A percentile compares a stretch with the other conserved stretches of the same genome.
Evolutionary conservation across 2,888 invertebrate species (phyloP).

Genomic region (Cylindroiulus punctatus): DNA sequence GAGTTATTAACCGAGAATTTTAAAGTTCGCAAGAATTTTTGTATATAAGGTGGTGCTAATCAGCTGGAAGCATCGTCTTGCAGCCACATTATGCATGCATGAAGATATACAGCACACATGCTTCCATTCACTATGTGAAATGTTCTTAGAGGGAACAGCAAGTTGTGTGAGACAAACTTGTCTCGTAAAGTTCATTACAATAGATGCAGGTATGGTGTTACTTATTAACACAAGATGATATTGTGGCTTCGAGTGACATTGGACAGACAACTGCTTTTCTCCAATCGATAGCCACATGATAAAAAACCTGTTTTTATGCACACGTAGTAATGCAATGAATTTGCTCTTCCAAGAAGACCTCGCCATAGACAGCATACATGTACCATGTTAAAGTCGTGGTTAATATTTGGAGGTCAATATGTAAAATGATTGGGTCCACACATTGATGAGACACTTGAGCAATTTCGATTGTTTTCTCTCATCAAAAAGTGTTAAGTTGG

Average conservation of each 20-base stretch:
- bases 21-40: neutral
- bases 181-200: no score
- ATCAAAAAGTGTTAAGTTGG: no score
- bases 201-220: no score
- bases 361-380: neutral
- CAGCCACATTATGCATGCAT: neutral
- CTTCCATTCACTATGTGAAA: neutral
- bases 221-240: neutral
- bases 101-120: neutral
- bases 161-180: neutral
- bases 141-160: neutral
- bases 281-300: neutral
- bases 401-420: no score
- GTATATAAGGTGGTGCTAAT: neutral
- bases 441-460: no score
- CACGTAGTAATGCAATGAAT: neutral
- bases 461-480: no score
- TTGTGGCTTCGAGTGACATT: neutral
- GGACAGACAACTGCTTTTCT: neutral
- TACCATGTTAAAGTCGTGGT: no score
- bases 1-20: neutral
- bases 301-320: conserved; percentile 4
- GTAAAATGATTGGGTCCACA: no score
- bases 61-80: neutral
- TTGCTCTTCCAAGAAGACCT: neutral